Base-by-base conservation (phyloP, 2,888 invertebrate genomes). In the Oligia fasciuncula region DNA sequence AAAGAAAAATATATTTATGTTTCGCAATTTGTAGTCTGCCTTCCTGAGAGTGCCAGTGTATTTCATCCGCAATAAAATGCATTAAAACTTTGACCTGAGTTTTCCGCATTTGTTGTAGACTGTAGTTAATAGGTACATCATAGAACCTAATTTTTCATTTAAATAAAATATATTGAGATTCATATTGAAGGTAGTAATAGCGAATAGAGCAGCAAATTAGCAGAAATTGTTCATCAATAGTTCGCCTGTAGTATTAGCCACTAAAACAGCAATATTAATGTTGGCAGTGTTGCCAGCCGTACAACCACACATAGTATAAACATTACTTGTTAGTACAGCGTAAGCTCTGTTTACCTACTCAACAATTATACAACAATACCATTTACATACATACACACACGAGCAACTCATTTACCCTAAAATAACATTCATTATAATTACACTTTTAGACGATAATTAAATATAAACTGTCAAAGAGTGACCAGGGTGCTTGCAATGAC, bases 311-410 rank as follows among this genome's bases (percentile, higher is more conserved):
- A 29, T n/a, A 74, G 60, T n/a, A 87, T 63, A 80, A 79, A 79
- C 74, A 86, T 70, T 57, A 66, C 11, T 40, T 77, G 87, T 84
- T 80, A 51, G 80, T 73, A 60, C 60, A 65, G 73, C 72, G 84
- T 72, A 60, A 74, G 69, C 75, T 54, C n/a, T 86, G 85, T 87
- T 84, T 84, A 75, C 77, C n/a, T 17, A 54, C 43, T 29, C 72
- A 84, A 69, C 84, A 87, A 79, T 84, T 75, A 79, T 46, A 80
- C 65, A 73, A 87, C 76, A 76, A 84, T 84, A 68, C 9, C 43
- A 87, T 85, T 85, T 80, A 80, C 80, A 77, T 85, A 79, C 74
- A 71, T 49, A 76, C 49, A 84, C 49, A 73, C 46, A 76, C 19
- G 11, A 67, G 60, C 71, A 63, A 63, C 54, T 68, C 67, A 54